A percentile compares a stretch with the other conserved stretches of the same genome.
phyloP scores from a whole-genome alignment of 2,113 vertebrate species.

The Cyanoramphus novaezelandiae region DNA sequence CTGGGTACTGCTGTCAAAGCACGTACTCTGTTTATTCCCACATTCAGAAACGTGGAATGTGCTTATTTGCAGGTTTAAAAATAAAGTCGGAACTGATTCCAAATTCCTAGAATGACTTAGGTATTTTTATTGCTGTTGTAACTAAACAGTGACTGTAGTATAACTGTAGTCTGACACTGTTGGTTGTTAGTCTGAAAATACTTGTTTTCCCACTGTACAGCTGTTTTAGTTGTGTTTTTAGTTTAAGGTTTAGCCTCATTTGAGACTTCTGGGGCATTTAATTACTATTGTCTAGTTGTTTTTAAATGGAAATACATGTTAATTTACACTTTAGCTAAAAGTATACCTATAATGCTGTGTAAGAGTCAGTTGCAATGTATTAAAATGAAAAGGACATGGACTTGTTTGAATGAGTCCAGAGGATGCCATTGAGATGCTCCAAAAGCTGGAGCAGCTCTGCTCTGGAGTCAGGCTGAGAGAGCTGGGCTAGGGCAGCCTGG shows the following conservation, averaged over 20 bases:
- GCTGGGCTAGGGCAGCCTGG: not conserved
- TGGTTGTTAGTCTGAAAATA: not conserved
- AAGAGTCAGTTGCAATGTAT: not conserved
- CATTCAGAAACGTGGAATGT: not conserved
- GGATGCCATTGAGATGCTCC: no score
- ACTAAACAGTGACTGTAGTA: not conserved
- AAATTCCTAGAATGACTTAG: not conserved
- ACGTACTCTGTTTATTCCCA: accelerated
- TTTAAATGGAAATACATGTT: not conserved
- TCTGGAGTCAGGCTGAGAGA: no score
- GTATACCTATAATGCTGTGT: not conserved
- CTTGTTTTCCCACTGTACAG: not conserved
- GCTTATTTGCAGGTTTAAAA: not conserved
- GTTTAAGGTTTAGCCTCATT: not conserved
- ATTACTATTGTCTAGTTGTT: not conserved
- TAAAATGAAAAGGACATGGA: not conserved
- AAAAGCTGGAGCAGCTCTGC: no score
- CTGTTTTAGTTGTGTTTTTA: not conserved
- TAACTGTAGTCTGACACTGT: not conserved
- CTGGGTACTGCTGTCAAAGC: not conserved
- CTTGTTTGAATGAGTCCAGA: not conserved
- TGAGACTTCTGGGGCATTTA: not conserved
- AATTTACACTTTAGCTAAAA: not conserved
- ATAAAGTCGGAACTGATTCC: not conserved
- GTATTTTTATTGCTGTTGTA: not conserved